These are phyloP conservation scores for Euproctis similis DNA, from an alignment of 2,888 invertebrate genomes.

Conservation along the genomic window DNA sequence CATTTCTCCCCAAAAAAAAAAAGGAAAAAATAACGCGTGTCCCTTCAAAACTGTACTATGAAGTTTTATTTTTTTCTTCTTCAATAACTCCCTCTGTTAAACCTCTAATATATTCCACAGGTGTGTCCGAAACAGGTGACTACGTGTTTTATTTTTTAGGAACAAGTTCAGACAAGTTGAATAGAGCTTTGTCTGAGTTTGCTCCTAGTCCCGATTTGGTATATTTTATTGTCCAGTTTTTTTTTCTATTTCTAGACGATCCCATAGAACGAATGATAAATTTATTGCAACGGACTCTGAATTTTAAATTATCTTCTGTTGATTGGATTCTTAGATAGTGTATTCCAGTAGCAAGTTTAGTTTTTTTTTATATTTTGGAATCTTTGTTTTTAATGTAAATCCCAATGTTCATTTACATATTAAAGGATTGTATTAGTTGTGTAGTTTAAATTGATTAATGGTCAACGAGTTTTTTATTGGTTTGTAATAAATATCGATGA, in stretches of 20 bases:
- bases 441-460: too few species aligned
- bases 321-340: constrained; percentile 8
- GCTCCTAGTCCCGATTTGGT: constrained; percentile 47
- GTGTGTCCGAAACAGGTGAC: constrained; percentile 62
- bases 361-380: constrained; percentile 7
- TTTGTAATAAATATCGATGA: too few species aligned
- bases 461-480: too few species aligned
- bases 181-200: constrained; percentile 52
- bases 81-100: constrained; percentile 15
- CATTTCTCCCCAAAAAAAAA: constrained; percentile 14
- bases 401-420: neutral
- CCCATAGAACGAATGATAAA: constrained; percentile 44
- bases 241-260: constrained; percentile 21
- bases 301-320: constrained; percentile 27
- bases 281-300: constrained; percentile 48
- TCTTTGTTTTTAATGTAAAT: neutral
- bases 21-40: constrained; percentile 11
- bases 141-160: constrained; percentile 20
- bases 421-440: too few species aligned
- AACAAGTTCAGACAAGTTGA: constrained; percentile 65
- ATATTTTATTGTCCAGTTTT: constrained; percentile 38
- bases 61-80: constrained; percentile 18
- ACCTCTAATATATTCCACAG: constrained; percentile 54
- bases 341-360: constrained; percentile 12
- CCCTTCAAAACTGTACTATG: constrained; percentile 23